A percentile compares a stretch with the other conserved stretches of the same genome.
Evolutionary conservation across 2,113 vertebrate genomes (phyloP).

Genomic region (Ceyx margarethae): DNA sequence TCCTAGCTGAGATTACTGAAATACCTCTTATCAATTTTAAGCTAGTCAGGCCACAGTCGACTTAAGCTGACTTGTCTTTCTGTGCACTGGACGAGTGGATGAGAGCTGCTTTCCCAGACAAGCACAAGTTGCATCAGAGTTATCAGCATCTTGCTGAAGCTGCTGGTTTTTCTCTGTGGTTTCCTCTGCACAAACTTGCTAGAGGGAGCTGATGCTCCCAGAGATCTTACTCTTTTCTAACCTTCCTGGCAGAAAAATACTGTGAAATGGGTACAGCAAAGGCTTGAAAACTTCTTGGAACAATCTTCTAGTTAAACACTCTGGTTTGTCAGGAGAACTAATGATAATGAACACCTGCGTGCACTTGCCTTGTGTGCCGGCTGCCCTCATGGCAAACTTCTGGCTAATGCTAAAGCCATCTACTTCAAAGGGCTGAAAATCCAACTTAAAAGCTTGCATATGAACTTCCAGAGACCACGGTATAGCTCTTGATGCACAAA

Average conservation of each 20-base stretch:
- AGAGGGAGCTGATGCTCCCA: neutral
- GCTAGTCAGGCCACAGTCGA: neutral
- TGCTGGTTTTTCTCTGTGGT: neutral
- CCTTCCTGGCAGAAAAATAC: neutral
- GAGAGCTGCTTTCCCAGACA: neutral
- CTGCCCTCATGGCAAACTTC: neutral
- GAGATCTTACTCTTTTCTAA: neutral
- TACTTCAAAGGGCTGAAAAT: neutral
- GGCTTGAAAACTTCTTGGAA: neutral
- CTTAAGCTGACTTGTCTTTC: neutral
- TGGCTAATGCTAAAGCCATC: neutral
- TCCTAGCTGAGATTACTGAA: neutral
- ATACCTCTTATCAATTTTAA: neutral
- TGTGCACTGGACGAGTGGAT: too few relatives aligned
- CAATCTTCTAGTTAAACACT: neutral
- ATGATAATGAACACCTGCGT: neutral
- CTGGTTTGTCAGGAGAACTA: neutral
- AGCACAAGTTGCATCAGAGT: neutral
- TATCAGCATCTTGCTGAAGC: neutral
- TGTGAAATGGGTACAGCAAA: neutral
- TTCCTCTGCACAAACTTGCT: neutral
- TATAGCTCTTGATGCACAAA: neutral
- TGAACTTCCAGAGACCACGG: neutral
- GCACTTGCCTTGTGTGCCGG: neutral
- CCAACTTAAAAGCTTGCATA: neutral